Conservation (phyloP, 2,113 vertebrate genomes). For the Cephalopholis sonnerati region DNA sequence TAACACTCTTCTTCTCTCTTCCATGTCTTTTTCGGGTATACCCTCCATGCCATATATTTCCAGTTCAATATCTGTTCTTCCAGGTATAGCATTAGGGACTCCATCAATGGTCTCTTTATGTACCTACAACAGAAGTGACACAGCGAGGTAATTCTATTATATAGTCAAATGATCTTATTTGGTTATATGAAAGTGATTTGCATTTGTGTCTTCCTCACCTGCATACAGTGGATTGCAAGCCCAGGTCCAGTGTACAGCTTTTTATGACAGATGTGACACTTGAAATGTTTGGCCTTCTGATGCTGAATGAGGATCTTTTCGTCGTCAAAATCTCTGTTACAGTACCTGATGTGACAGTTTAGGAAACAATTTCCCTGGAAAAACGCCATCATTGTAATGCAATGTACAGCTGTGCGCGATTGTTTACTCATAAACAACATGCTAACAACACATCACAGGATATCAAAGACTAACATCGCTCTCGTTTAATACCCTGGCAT, state of each 20-base stretch:
- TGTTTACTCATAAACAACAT: background rate
- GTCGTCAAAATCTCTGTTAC: constrained; percentile 96
- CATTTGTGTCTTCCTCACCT: constrained; percentile 81
- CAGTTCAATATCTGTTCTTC: constrained; percentile 95
- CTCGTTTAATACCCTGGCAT: background rate
- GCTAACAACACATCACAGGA: background rate
- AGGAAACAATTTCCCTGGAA: constrained; percentile 24
- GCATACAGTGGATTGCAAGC: constrained; percentile 96
- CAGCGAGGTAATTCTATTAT: background rate
- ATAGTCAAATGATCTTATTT: background rate
- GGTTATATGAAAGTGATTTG: background rate
- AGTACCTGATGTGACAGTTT: constrained; percentile 86
- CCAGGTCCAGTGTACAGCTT: constrained; percentile 96
- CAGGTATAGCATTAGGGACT: constrained; percentile 96
- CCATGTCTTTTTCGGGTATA: constrained; percentile 97
- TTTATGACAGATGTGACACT: constrained; percentile 97
- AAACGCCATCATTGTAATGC: background rate
- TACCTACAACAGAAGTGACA: constrained; percentile 78
- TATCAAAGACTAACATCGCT: too few relatives aligned
- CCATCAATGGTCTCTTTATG: constrained; percentile 97
- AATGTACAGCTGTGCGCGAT: background rate
- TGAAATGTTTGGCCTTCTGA: constrained; percentile 97
- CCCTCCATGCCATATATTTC: constrained; percentile 98
- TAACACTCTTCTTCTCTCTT: constrained; percentile 91
- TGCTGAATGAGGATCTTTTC: constrained; percentile 98